phyloP scores from a whole-genome alignment of 2,888 invertebrate species.

The Amphiduros pacificus region DNA sequence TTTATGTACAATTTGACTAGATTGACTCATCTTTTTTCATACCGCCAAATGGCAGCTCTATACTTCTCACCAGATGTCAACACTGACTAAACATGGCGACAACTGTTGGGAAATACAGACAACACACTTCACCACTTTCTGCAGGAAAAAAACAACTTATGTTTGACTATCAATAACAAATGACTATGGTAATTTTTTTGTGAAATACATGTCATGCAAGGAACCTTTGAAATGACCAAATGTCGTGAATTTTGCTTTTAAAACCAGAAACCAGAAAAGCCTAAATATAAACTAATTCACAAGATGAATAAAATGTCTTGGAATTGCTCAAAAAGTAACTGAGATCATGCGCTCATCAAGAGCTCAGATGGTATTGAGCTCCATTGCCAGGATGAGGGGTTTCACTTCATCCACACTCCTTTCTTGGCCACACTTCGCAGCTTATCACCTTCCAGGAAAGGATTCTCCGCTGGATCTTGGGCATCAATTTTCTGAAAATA shows the following conservation, averaged over 20 bases:
- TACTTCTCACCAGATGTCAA: neutral
- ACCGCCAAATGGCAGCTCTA: neutral
- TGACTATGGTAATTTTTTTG: neutral
- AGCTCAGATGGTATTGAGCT: too few relatives aligned
- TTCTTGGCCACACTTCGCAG: neutral
- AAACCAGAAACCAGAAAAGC: too few relatives aligned
- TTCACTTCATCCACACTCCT: neutral
- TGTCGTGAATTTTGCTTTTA: too few relatives aligned
- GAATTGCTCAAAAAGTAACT: too few relatives aligned
- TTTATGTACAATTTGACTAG: conserved; percentile 3
- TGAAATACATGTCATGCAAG: neutral
- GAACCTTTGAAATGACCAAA: neutral
- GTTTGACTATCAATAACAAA: neutral
- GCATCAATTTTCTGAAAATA: too few relatives aligned
- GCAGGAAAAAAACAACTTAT: neutral
- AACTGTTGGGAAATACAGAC: neutral
- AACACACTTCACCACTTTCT: neutral
- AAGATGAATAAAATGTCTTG: too few relatives aligned
- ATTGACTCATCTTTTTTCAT: neutral
- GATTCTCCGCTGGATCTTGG: neutral
- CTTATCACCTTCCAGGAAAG: neutral
- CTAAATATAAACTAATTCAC: too few relatives aligned
- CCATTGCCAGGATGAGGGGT: too few relatives aligned
- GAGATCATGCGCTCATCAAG: too few relatives aligned
- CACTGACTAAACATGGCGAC: too few relatives aligned